Evolutionary conservation across 2,797 vertebrate genomes (phyloP).

Genomic region (Delichon dasypus): DNA sequence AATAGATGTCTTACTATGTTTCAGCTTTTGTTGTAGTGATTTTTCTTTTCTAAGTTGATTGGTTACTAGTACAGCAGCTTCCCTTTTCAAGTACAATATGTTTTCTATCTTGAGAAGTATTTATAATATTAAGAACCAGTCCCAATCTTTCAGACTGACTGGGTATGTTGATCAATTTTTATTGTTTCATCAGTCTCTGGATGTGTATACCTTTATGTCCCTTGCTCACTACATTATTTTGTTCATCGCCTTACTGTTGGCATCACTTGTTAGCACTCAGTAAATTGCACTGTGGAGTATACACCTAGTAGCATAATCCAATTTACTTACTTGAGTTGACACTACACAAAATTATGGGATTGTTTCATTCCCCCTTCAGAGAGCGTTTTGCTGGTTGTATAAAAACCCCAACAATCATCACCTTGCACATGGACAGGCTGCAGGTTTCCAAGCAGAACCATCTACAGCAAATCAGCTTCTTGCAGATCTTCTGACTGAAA

Average conservation of each 20-base stretch:
- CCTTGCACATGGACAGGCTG: neutral
- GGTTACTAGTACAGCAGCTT: neutral
- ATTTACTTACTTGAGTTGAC: neutral
- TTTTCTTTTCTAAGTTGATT: neutral
- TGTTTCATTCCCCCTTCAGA: neutral
- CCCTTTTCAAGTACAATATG: neutral
- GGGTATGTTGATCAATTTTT: neutral
- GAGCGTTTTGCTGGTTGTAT: neutral
- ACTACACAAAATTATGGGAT: neutral
- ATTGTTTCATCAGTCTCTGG: neutral
- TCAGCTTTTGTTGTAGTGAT: neutral
- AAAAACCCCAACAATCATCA: neutral
- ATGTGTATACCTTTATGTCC: neutral
- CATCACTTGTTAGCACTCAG: neutral
- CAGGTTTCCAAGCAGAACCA: neutral
- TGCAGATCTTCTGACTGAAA: neutral
- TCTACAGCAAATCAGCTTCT: neutral
- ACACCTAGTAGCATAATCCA: neutral
- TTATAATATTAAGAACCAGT: neutral
- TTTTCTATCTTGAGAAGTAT: neutral
- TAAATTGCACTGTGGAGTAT: neutral
- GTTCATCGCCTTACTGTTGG: neutral
- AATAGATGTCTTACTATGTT: fast-evolving
- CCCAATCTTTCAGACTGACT: neutral
- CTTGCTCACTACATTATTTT: neutral